These are phyloP conservation scores for Pogonognathellus flavescens DNA, from an alignment of 1,140 invertebrate genomes.

Conservation along the genomic window DNA sequence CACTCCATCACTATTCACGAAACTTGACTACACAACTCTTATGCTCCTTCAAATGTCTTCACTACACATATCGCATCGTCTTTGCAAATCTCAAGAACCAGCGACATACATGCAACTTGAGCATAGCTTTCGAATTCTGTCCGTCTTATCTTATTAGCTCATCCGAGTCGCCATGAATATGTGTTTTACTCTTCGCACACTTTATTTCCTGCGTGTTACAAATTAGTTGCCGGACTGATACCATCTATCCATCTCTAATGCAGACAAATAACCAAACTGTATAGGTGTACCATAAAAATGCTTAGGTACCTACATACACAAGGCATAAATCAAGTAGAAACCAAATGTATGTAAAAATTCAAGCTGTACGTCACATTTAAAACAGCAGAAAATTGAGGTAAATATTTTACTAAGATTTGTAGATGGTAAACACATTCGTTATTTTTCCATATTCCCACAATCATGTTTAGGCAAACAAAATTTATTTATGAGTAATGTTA, in stretches of 20 bases:
- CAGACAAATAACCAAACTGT: not conserved
- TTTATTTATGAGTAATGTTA: too few species aligned
- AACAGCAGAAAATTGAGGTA: too few species aligned
- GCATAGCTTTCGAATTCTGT: not conserved
- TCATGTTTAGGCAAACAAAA: too few species aligned
- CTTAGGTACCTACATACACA: too few species aligned
- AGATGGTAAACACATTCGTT: too few species aligned
- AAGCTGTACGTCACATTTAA: too few species aligned
- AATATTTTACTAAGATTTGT: too few species aligned
- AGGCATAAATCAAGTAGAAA: too few species aligned
- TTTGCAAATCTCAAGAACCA: not conserved
- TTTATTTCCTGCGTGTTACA: conserved; percentile 20
- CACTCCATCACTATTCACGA: conserved; percentile 61
- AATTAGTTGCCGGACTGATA: conserved; percentile 35
- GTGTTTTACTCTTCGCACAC: not conserved
- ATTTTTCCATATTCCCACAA: too few species aligned
- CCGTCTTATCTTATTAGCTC: not conserved
- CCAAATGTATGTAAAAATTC: too few species aligned
- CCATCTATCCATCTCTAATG: conserved; percentile 27
- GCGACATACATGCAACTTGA: not conserved
- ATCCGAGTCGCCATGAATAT: not conserved
- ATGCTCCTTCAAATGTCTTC: not conserved
- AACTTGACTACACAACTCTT: conserved; percentile 39
- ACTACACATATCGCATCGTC: not conserved
- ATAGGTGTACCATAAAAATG: too few species aligned